Base-by-base conservation (phyloP, 30 jellyfish, hydroid and myxozoan species). In the Cassiopea andromeda region DNA sequence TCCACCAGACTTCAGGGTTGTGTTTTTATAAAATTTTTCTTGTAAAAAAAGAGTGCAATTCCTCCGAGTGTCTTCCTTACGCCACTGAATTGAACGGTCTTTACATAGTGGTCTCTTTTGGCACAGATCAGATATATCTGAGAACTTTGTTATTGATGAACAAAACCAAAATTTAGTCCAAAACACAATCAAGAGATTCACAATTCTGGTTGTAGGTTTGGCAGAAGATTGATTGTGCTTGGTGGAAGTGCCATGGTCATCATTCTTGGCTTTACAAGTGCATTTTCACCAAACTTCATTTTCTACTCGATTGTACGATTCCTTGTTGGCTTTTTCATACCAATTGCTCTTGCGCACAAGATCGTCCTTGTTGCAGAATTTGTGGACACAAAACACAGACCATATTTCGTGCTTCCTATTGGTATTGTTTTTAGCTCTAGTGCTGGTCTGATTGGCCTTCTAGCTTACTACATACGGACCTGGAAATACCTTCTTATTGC, bases 301-400 rank as follows among this genome's bases (percentile, higher is more conserved):
- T 43, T 81, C 77, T 85, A 88, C 87, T 57, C 91, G 10, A 88
- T 74, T 9, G 9, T 68, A 13, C 76, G 98, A 2, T 50, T 87
- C 10, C 15, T 92, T 38, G 81, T 85, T 81, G 98, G 98, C 15
- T 87, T 92, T 68, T 85, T 92, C 83, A 13, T 67, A 0, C 93
- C 98, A 13, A 96, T 88, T 4, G 67, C 83, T 10, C 15, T 46
- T 27, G 86, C 87, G 7, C 98, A 92, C 13, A 71, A 61, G 75
- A 54, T 92, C 87, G 88, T 92, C 84, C 14, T 92, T 72, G 49
- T 70, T 1, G 44, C 90, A 17, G 98, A 92, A 64, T 50, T 92
- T 27, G 96, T 92, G 38, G 98, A 96, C 46, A 85, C 88, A 1
- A 80, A 75, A 16, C 75, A 49, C 49, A 88, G 98, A 19, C 96